phyloP scores from a whole-genome alignment of 1,140 invertebrate species.

The Saxidomus purpurata region DNA sequence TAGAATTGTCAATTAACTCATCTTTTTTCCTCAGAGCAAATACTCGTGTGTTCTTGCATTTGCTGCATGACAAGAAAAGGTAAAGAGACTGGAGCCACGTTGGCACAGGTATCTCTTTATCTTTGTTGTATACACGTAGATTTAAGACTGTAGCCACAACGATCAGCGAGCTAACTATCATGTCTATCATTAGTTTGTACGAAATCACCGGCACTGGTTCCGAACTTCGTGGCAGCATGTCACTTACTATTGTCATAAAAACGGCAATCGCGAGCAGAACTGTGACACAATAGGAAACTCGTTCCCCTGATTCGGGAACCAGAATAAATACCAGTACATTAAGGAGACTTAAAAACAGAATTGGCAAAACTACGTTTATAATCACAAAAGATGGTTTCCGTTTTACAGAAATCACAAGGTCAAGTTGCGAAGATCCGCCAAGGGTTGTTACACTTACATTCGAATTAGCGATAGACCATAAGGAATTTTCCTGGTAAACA shows the following conservation, averaged over 20 bases:
- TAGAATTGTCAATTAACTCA: too few relatives aligned
- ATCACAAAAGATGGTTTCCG: constrained; percentile 85
- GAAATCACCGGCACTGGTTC: constrained; percentile 85
- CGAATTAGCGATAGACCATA: constrained; percentile 37
- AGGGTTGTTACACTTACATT: not conserved
- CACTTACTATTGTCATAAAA: constrained; percentile 88
- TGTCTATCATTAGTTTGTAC: constrained; percentile 43
- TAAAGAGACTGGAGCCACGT: not conserved
- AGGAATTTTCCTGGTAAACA: constrained; percentile 24
- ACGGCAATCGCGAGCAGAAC: constrained; percentile 88
- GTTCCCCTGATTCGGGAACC: constrained; percentile 88
- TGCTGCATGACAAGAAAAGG: too few relatives aligned
- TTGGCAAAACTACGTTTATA: constrained; percentile 88
- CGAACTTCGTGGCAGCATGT: constrained; percentile 88
- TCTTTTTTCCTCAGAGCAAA: too few relatives aligned
- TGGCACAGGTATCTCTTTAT: not conserved
- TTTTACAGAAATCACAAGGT: constrained; percentile 4
- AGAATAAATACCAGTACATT: constrained; percentile 89
- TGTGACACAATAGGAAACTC: constrained; percentile 88
- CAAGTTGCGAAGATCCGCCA: not conserved
- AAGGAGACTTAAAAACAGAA: constrained; percentile 88
- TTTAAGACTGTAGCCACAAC: constrained; percentile 39
- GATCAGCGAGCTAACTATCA: constrained; percentile 57
- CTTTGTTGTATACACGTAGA: not conserved
- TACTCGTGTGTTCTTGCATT: too few relatives aligned